Evolutionary conservation across 2,113 vertebrate species (phyloP).

Genomic region (Alethe castanea): DNA sequence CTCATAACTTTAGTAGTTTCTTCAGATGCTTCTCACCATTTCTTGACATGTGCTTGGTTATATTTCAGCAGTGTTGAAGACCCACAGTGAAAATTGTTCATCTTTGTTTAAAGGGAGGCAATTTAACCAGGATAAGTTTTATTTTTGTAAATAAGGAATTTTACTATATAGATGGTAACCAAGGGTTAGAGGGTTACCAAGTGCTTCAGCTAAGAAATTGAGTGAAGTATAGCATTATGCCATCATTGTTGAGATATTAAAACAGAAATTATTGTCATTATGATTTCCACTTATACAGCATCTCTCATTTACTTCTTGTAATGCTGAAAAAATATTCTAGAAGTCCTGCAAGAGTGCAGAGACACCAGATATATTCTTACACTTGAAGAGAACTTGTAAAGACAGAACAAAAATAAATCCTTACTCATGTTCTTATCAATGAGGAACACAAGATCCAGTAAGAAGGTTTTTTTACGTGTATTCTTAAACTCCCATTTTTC

Average conservation of each 20-base stretch:
- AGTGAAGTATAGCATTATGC: background rate
- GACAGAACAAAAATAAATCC: background rate
- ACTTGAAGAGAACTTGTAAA: background rate
- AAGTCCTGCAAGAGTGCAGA: background rate
- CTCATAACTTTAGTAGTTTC: background rate
- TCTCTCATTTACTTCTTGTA: background rate
- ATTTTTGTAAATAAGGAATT: background rate
- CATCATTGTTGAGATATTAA: background rate
- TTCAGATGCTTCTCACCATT: background rate
- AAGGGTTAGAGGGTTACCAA: background rate
- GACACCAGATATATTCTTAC: background rate
- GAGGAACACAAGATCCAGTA: background rate
- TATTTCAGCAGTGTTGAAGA: background rate
- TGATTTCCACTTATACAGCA: background rate
- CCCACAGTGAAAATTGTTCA: background rate
- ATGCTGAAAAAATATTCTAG: background rate
- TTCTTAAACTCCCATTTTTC: background rate
- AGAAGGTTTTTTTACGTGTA: background rate
- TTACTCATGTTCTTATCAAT: background rate
- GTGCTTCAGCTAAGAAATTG: background rate
- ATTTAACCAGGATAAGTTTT: background rate
- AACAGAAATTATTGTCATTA: background rate
- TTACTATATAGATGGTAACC: background rate
- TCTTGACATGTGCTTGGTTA: background rate
- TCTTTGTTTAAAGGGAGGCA: background rate